Percentiles rank a stretch among this genome's conserved stretches.
These are phyloP conservation scores for Amblyteles armatorius DNA, from an alignment of 2,888 invertebrate genomes.

Conservation along the genomic window DNA sequence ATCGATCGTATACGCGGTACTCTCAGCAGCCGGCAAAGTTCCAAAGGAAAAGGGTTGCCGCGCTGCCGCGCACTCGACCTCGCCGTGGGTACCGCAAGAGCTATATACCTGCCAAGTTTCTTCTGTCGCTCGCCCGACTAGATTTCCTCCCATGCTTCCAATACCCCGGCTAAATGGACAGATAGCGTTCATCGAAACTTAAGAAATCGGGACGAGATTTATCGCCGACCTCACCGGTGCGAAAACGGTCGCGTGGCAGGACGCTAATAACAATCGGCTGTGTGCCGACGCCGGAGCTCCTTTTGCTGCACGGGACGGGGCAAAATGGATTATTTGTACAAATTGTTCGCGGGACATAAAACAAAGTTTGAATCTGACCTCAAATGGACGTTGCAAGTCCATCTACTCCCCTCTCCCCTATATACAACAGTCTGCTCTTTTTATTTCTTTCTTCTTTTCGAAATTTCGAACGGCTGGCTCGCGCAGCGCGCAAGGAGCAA, in stretches of 20 bases:
- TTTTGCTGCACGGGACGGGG: constrained; percentile 10
- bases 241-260: constrained; percentile 61
- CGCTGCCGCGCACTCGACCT: constrained; percentile 14
- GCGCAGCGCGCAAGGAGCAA: no score
- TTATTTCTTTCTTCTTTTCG: constrained; percentile 35
- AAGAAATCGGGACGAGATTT: constrained; percentile 53
- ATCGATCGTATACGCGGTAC: constrained; percentile 42
- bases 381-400: no score
- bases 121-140: no score
- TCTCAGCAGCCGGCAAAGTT: constrained; percentile 7
- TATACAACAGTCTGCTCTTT: neutral
- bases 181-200: constrained; percentile 19
- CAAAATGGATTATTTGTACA: no score
- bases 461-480: constrained; percentile 39
- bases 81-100: neutral
- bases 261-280: constrained; percentile 65
- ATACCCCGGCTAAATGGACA: constrained; percentile 29
- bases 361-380: no score
- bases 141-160: constrained; percentile 18
- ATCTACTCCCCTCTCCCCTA: no score
- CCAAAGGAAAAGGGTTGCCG: constrained; percentile 32
- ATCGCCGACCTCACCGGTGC: constrained; percentile 27
- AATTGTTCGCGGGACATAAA: no score
- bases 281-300: constrained; percentile 47
- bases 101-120: constrained; percentile 2